These are phyloP conservation scores for Salpingus planirostris DNA, from an alignment of 2,888 invertebrate species.

Conservation along the genomic window DNA sequence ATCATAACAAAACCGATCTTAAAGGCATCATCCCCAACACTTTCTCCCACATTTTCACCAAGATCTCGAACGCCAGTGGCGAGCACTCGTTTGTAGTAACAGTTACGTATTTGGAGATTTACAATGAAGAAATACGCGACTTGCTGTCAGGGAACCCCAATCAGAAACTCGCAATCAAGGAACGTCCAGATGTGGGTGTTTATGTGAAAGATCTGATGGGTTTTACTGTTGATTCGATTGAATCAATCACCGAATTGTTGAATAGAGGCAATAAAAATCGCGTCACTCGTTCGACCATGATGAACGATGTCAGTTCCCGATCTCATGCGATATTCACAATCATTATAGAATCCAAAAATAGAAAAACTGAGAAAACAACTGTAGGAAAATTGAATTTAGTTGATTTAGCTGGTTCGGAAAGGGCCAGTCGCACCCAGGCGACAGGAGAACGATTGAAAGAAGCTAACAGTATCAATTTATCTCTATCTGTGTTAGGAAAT, in stretches of 20 bases:
- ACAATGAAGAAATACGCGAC: conserved; percentile 98
- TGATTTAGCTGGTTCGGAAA: conserved; percentile 95
- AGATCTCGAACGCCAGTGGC: conserved; percentile 88
- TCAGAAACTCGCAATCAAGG: conserved; percentile 83
- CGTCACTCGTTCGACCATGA: conserved; percentile 83
- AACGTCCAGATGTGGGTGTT: conserved; percentile 92
- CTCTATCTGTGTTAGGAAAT: conserved; percentile 93
- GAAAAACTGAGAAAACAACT: conserved; percentile 72
- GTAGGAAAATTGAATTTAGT: conserved; percentile 96
- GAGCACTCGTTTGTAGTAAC: conserved; percentile 73
- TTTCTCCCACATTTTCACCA: conserved; percentile 97
- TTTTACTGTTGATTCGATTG: conserved; percentile 79
- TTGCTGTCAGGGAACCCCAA: conserved; percentile 77
- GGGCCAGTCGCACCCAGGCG: conserved; percentile 95
- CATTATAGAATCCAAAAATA: conserved; percentile 92
- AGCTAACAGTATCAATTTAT: conserved; percentile 96
- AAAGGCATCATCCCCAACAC: conserved; percentile 97
- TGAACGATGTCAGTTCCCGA: conserved; percentile 94
- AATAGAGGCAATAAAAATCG: conserved; percentile 93
- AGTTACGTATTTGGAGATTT: conserved; percentile 97
- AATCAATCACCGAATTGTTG: conserved; percentile 44
- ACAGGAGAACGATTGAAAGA: conserved; percentile 88
- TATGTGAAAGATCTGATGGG: conserved; percentile 96
- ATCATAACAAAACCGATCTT: conserved; percentile 75
- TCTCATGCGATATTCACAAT: conserved; percentile 99